phyloP scores from a whole-genome alignment of 64 coral and sea anemone genomes.

The Stichodactyla mertensii region DNA sequence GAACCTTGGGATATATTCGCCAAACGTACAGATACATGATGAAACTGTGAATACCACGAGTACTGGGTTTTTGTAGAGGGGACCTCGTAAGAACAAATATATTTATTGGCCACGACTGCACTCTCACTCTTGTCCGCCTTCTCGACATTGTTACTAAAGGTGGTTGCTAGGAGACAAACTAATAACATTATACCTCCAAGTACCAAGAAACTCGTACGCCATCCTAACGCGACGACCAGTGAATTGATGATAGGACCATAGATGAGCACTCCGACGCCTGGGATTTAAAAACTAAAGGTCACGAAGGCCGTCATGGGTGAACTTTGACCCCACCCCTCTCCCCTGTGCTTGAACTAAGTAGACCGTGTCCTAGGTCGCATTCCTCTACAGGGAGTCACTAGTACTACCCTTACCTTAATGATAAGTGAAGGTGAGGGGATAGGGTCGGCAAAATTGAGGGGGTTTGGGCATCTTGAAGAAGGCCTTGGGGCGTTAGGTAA shows the following conservation, averaged over 20 bases:
- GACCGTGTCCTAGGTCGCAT: no score
- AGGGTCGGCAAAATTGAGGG: no score
- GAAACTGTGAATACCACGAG: not conserved
- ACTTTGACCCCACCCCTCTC: no score
- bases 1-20: slow-evolving; percentile 15
- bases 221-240: not conserved
- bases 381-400: no score
- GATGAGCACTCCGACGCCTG: not conserved
- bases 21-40: slow-evolving; percentile 1
- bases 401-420: not conserved
- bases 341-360: no score
- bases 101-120: no score
- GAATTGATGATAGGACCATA: slow-evolving; percentile 1
- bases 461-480: no score
- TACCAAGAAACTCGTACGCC: not conserved
- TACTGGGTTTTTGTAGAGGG: not conserved
- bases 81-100: no score
- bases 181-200: slow-evolving; percentile 15
- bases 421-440: not conserved
- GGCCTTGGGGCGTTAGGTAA: no score
- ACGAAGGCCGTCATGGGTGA: no score
- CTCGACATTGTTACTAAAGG: slow-evolving; percentile 6
- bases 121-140: not conserved
- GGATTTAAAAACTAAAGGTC: no score
- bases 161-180: not conserved